Percentiles rank a stretch among this genome's conserved stretches.
Evolutionary conservation across 1,140 invertebrate genomes (phyloP).

Genomic region (Aphelenchoides fujianensis): DNA sequence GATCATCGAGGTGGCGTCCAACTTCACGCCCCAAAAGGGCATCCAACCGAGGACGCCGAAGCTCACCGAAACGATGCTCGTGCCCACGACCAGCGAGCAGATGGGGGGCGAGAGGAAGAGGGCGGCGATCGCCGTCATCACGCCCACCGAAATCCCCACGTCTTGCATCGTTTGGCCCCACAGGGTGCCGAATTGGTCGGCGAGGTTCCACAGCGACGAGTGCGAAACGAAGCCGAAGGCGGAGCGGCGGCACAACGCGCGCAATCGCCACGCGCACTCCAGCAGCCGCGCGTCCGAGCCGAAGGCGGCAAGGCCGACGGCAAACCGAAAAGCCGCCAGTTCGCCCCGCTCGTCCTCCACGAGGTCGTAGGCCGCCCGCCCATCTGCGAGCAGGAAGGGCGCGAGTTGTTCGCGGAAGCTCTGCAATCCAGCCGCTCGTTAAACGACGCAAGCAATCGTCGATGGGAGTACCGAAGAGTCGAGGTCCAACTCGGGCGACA

Average conservation of each 20-base stretch:
- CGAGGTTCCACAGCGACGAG: conserved; percentile 51
- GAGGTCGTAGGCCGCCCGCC: conserved; percentile 48
- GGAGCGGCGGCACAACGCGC: conserved; percentile 24
- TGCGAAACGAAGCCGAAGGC: conserved; percentile 42
- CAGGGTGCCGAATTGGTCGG: conserved; percentile 56
- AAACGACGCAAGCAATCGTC: too few species aligned
- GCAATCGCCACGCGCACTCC: conserved; percentile 38
- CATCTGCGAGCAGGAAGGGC: conserved; percentile 44
- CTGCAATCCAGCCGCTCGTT: too few species aligned
- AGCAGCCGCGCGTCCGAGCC: conserved; percentile 37
- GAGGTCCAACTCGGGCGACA: conserved; percentile 23
- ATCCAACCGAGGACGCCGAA: conserved; percentile 90
- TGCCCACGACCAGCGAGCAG: conserved; percentile 86
- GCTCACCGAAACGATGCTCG: conserved; percentile 91
- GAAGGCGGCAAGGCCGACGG: conserved; percentile 40
- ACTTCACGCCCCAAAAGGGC: conserved; percentile 85
- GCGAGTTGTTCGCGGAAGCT: conserved; percentile 35
- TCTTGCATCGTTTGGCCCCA: conserved; percentile 59
- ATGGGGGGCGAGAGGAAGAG: conserved; percentile 89
- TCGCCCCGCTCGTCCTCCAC: conserved; percentile 28
- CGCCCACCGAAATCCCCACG: conserved; percentile 62
- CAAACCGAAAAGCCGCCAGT: conserved; percentile 39
- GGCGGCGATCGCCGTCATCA: conserved; percentile 91
- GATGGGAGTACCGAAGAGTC: conserved; percentile 37
- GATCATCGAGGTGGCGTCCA: conserved; percentile 96